Conservation (phyloP, 2,888 invertebrate species). For the Pseudococcus jackbeardsleyi region DNA sequence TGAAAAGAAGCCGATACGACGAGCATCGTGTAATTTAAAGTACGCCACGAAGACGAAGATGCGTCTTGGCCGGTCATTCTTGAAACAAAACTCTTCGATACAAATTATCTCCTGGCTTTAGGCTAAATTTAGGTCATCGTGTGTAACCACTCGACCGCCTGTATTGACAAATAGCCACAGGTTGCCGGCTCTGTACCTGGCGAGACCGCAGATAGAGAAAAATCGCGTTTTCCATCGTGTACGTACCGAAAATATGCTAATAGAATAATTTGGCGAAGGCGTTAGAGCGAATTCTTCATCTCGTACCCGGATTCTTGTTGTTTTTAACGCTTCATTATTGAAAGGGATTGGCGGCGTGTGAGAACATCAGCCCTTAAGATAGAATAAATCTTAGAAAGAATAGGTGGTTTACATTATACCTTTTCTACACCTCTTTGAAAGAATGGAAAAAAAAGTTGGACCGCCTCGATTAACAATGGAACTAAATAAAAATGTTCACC, state of each 20-base stretch:
- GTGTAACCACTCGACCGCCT: not conserved
- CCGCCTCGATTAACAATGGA: not conserved
- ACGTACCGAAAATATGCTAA: conserved; percentile 8
- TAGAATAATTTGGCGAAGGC: conserved; percentile 24
- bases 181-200: not conserved
- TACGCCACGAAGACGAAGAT: conserved; percentile 1
- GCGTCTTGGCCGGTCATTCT: conserved; percentile 11
- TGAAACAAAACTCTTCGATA: conserved; percentile 33
- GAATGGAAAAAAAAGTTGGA: not conserved
- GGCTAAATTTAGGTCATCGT: conserved; percentile 31
- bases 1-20: conserved; percentile 50
- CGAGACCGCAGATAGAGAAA: not conserved
- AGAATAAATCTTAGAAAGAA: conserved; percentile 39
- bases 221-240: not conserved
- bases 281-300: conserved; percentile 1
- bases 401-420: conserved; percentile 33
- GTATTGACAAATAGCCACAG: conserved; percentile 33
- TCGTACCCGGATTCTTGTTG: not conserved
- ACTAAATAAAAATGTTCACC: conserved; percentile 32
- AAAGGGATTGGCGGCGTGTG: conserved; percentile 40
- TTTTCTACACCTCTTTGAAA: conserved; percentile 43
- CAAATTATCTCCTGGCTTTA: conserved; percentile 31
- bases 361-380: conserved; percentile 37
- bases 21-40: conserved; percentile 40
- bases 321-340: not conserved